Evolutionary conservation across 2,113 vertebrate species (phyloP).

Genomic region (Bufo gargarizans): DNA sequence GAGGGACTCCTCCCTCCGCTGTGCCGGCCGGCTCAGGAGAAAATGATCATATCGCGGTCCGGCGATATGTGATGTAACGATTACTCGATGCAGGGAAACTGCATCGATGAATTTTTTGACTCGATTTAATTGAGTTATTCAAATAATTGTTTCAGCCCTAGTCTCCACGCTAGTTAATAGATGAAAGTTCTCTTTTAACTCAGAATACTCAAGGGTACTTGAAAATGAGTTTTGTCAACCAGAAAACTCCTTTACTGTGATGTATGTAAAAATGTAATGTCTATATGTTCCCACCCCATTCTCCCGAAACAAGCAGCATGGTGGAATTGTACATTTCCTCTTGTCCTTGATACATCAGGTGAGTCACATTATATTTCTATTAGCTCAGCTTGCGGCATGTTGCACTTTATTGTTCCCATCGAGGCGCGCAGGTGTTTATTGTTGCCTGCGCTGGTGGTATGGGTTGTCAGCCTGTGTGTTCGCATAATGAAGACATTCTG

Average conservation of each 20-base stretch:
- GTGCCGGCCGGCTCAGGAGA: too few relatives aligned
- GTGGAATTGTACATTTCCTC: neutral
- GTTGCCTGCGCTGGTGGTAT: neutral
- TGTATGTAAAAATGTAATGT: neutral
- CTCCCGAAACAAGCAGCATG: neutral
- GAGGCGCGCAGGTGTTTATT: neutral
- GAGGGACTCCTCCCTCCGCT: too few relatives aligned
- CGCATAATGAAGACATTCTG: conserved; percentile 14
- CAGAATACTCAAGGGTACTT: neutral
- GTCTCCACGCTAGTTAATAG: too few relatives aligned
- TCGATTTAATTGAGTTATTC: too few relatives aligned
- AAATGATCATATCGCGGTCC: too few relatives aligned
- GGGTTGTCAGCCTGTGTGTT: neutral
- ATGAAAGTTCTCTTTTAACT: too few relatives aligned
- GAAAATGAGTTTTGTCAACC: neutral
- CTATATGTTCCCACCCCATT: neutral
- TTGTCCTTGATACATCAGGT: neutral
- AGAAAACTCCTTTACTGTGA: neutral
- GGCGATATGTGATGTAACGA: too few relatives aligned
- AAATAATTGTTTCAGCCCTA: too few relatives aligned
- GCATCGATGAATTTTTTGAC: too few relatives aligned
- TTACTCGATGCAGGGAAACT: too few relatives aligned
- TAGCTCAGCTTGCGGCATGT: neutral
- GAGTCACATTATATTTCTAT: neutral
- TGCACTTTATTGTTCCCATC: neutral